phyloP scores from a whole-genome alignment of 2,113 vertebrate genomes.

The Regulus satrapa region DNA sequence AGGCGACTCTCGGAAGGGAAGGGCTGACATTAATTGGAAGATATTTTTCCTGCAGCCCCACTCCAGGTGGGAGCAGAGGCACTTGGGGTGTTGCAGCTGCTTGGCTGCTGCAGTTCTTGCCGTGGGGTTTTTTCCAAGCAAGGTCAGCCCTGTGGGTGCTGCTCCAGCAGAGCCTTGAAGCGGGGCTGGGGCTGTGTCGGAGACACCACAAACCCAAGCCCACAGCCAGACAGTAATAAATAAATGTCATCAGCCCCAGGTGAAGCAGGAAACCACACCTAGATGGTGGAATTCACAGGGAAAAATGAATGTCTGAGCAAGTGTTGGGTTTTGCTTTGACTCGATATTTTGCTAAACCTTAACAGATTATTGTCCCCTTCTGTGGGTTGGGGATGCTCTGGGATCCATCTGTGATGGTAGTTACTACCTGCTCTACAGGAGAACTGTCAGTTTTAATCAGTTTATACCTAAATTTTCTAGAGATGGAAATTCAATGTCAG shows the following conservation, averaged over 20 bases:
- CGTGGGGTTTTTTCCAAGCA: accelerated
- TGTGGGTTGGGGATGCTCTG: neutral
- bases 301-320: neutral
- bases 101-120: neutral
- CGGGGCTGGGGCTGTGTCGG: accelerated
- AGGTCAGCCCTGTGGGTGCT: neutral
- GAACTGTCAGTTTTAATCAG: conserved; percentile 4
- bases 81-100: neutral
- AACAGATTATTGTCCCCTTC: neutral
- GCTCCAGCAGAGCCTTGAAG: neutral
- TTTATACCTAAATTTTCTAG: neutral
- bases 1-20: neutral
- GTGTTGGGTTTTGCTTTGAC: neutral
- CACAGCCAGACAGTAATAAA: neutral
- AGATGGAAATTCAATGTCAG: neutral
- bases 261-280: neutral
- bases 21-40: neutral
- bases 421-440: neutral
- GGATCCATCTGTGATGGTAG: neutral
- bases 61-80: neutral
- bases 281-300: neutral
- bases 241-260: neutral
- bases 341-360: neutral
- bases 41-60: neutral
- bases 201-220: neutral